Evolutionary conservation across 2,113 vertebrate species (phyloP).

Genomic region (Cyprinodon variegatus): DNA sequence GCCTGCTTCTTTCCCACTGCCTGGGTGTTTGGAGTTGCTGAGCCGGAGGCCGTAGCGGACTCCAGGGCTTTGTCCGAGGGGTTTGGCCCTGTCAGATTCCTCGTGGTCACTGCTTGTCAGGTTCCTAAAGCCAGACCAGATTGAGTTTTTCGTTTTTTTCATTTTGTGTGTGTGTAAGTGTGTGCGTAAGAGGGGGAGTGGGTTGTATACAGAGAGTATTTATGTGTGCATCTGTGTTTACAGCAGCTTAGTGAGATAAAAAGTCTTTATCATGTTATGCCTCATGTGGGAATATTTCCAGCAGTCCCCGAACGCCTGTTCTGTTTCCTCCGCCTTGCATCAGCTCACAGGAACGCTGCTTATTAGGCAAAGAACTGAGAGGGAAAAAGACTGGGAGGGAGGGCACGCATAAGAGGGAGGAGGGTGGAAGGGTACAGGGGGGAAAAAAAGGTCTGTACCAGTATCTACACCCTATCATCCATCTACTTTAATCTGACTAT

Average conservation of each 20-base stretch:
- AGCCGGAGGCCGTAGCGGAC: slow-evolving; percentile 56
- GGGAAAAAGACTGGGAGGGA: slow-evolving; percentile 69
- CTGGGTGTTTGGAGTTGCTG: slow-evolving; percentile 52
- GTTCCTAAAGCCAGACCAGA: slow-evolving; percentile 33
- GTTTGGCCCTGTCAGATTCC: slow-evolving; percentile 77
- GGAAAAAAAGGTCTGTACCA: slow-evolving; percentile 64
- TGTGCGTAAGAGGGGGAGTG: background rate
- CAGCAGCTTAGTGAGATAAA: slow-evolving; percentile 81
- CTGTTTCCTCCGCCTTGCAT: slow-evolving; percentile 82
- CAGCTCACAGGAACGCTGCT: slow-evolving; percentile 81
- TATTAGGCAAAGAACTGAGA: slow-evolving; percentile 82
- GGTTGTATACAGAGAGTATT: slow-evolving; percentile 66
- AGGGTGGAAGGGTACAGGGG: slow-evolving; percentile 29
- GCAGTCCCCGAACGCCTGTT: slow-evolving; percentile 80
- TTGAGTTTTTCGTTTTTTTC: slow-evolving; percentile 37
- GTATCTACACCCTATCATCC: slow-evolving; percentile 76
- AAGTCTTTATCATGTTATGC: slow-evolving; percentile 81
- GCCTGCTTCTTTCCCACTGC: slow-evolving; percentile 32
- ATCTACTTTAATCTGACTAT: slow-evolving; percentile 77
- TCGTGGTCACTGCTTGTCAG: slow-evolving; percentile 72
- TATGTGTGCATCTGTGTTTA: slow-evolving; percentile 77
- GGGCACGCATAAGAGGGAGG: slow-evolving; percentile 24
- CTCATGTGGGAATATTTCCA: slow-evolving; percentile 82
- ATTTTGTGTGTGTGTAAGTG: background rate
- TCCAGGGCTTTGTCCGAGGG: slow-evolving; percentile 68